phyloP scores from a whole-genome alignment of 1,140 invertebrate genomes.

The Radopholus similis region DNA sequence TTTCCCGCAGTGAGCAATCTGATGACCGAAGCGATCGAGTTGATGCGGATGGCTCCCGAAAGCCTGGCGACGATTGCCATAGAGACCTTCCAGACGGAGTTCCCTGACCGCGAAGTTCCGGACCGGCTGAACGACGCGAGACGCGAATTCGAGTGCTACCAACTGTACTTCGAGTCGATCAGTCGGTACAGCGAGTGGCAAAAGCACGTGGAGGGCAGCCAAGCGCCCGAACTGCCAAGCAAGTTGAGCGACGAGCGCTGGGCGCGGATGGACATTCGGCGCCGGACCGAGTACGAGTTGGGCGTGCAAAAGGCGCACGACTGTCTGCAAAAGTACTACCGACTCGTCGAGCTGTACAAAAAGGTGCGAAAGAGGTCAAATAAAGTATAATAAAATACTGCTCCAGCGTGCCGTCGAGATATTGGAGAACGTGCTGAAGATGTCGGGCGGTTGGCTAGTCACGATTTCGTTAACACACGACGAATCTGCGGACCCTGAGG shows the following conservation, averaged over 20 bases:
- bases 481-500: slow-evolving; percentile 4
- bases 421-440: slow-evolving; percentile 28
- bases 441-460: slow-evolving; percentile 31
- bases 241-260: slow-evolving; percentile 41
- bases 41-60: slow-evolving; percentile 29
- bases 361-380: slow-evolving; percentile 12
- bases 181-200: slow-evolving; percentile 25
- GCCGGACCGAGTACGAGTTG: slow-evolving; percentile 41
- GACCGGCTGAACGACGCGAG: slow-evolving; percentile 13
- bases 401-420: slow-evolving; percentile 30
- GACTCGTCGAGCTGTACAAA: slow-evolving; percentile 27
- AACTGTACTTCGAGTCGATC: slow-evolving; percentile 42
- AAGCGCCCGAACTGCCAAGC: slow-evolving; percentile 27
- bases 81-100: slow-evolving; percentile 15
- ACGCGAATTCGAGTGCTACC: slow-evolving; percentile 35
- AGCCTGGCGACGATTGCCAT: slow-evolving; percentile 14
- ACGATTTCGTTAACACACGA: slow-evolving; percentile 12
- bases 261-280: slow-evolving; percentile 34
- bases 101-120: slow-evolving; percentile 6
- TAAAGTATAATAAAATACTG: neutral
- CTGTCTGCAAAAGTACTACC: slow-evolving; percentile 34
- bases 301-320: slow-evolving; percentile 35
- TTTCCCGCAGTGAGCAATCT: slow-evolving; percentile 25
- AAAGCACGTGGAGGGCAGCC: slow-evolving; percentile 26
- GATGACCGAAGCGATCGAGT: slow-evolving; percentile 37